Evolutionary conservation across 2,888 invertebrate genomes (phyloP).

Genomic region (Acanthopleura granulata): DNA sequence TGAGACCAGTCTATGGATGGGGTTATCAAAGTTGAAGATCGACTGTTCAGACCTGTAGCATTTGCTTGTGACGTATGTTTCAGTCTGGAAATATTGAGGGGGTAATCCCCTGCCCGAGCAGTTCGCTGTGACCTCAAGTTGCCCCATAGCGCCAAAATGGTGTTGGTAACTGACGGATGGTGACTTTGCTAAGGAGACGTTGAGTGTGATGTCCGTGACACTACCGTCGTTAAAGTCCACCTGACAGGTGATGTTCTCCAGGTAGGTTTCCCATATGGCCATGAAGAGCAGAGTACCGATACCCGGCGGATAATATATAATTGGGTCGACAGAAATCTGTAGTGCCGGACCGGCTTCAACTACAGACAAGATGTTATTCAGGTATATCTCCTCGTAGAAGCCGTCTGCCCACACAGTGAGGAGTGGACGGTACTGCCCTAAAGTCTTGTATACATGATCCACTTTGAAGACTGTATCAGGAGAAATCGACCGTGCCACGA

Average conservation of each 20-base stretch:
- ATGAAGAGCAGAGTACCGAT: background rate
- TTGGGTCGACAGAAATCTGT: background rate
- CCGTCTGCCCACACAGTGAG: background rate
- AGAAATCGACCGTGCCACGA: background rate
- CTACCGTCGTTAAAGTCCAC: background rate
- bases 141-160: background rate
- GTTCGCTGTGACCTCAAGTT: background rate
- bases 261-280: background rate
- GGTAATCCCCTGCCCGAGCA: background rate
- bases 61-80: background rate
- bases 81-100: background rate
- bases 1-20: background rate
- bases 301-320: background rate
- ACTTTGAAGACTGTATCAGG: background rate
- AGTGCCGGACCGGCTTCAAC: background rate
- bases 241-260: background rate
- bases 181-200: background rate
- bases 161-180: background rate
- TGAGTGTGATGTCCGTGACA: background rate
- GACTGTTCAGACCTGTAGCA: background rate
- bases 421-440: background rate
- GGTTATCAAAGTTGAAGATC: background rate
- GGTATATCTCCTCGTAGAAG: background rate
- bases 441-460: background rate
- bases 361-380: background rate